Percentiles rank a stretch among this genome's conserved stretches.
These are phyloP conservation scores for Etheostoma nigrum DNA, from an alignment of 2,797 vertebrate species.

Conservation along the genomic window DNA sequence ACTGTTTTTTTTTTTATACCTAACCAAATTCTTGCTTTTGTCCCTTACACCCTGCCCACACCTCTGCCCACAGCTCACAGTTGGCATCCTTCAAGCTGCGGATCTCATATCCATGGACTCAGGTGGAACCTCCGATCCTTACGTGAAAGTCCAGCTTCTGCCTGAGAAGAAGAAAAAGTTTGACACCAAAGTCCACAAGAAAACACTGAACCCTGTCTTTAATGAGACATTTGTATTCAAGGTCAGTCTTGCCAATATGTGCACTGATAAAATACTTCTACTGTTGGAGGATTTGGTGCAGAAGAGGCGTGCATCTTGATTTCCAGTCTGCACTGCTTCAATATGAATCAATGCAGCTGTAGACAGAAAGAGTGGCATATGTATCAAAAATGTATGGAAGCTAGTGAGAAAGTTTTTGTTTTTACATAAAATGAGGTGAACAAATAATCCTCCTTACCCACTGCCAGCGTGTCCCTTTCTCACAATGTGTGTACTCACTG, in stretches of 20 bases:
- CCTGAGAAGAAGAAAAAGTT: constrained; percentile 99
- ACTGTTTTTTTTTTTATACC: not conserved
- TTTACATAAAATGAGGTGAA: not conserved
- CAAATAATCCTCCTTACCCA: not conserved
- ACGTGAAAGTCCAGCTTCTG: constrained; percentile 92
- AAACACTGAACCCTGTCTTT: constrained; percentile 97
- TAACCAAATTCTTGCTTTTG: constrained; percentile 19
- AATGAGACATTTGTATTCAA: constrained; percentile 98
- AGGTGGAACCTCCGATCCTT: constrained; percentile 97
- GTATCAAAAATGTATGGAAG: not conserved
- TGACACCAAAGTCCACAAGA: constrained; percentile 99
- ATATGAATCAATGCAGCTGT: not conserved
- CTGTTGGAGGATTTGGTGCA: not conserved
- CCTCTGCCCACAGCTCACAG: constrained; percentile 87
- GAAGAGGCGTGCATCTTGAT: not conserved
- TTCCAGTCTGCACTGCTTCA: not conserved
- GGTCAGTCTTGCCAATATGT: constrained; percentile 73
- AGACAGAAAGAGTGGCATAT: not conserved
- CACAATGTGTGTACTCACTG: constrained; percentile 21
- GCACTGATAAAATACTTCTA: not conserved
- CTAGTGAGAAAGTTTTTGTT: not conserved
- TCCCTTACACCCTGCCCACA: not conserved
- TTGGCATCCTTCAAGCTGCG: constrained; percentile 96
- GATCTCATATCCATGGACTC: constrained; percentile 98
- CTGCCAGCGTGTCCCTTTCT: not conserved